phyloP scores from a whole-genome alignment of 2,888 invertebrate species.

The Calameuta filiformis region DNA sequence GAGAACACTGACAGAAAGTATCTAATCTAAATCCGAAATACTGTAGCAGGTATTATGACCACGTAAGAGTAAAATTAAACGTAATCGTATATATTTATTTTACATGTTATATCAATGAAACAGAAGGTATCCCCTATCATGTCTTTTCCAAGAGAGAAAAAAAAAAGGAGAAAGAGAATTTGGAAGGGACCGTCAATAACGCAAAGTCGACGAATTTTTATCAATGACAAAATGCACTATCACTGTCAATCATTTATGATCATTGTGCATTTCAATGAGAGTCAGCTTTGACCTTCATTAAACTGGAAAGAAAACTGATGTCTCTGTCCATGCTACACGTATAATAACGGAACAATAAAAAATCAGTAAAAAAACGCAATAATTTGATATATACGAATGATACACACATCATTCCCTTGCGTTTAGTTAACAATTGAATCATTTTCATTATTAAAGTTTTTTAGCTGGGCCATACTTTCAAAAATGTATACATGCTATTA shows the following conservation, averaged over 20 bases:
- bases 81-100: slow-evolving; percentile 51
- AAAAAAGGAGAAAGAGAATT: slow-evolving; percentile 24
- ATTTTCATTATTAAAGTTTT: not conserved
- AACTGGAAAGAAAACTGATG: not conserved
- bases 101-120: slow-evolving; percentile 46
- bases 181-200: not conserved
- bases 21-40: slow-evolving; percentile 64
- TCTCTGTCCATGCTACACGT: not conserved
- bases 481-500: not conserved
- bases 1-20: slow-evolving; percentile 42
- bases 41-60: slow-evolving; percentile 65
- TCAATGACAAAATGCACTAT: not conserved
- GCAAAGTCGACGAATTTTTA: not conserved
- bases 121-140: slow-evolving; percentile 3
- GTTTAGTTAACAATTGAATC: not conserved
- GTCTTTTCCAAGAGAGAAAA: slow-evolving; percentile 29
- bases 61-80: slow-evolving; percentile 54
- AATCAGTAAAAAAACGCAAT: slow-evolving; percentile 26
- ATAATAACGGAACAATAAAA: slow-evolving; percentile 25
- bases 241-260: not conserved
- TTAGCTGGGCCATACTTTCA: not conserved
- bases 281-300: not conserved
- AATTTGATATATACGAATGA: not conserved
- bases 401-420: not conserved
- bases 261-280: not conserved